Evolutionary conservation across 2,797 vertebrate species (phyloP).

Genomic region (Bradypodion ventrale): DNA sequence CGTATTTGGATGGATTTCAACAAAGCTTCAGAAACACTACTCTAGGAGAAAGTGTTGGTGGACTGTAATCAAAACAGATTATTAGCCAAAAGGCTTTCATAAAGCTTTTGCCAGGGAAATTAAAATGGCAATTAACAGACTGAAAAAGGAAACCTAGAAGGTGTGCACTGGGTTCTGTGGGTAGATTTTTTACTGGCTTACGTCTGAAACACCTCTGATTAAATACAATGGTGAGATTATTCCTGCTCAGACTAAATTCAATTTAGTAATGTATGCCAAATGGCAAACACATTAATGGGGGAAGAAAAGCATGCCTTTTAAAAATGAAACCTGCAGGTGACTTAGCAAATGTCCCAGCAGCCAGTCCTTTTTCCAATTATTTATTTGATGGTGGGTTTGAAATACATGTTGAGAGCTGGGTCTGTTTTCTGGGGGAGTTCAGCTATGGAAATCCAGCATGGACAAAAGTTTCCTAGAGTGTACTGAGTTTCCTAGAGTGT

Average conservation of each 20-base stretch:
- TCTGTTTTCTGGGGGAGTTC: too few species aligned
- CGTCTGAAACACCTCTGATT: background rate
- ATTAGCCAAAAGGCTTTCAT: background rate
- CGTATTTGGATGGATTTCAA: background rate
- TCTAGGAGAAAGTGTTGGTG: background rate
- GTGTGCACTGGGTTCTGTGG: background rate
- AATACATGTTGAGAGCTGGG: background rate
- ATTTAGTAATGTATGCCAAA: background rate
- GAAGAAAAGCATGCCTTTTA: background rate
- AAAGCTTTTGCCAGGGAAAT: background rate
- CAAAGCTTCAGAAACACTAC: background rate
- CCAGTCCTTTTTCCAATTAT: background rate
- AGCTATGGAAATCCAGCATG: too few species aligned
- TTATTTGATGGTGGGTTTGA: background rate
- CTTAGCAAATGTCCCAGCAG: too few species aligned
- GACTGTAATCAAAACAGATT: background rate
- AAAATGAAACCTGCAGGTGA: background rate
- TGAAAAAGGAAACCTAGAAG: background rate
- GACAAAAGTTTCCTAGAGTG: too few species aligned
- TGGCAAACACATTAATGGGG: background rate
- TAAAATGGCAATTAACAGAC: background rate
- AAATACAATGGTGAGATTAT: background rate
- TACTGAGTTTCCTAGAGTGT: too few species aligned
- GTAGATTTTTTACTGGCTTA: background rate
- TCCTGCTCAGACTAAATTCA: background rate